Evolutionary conservation across 2,888 invertebrate genomes (phyloP), one percentile per base, ranked within the genome.

Genomic region (Penaeus monodon): DNA sequence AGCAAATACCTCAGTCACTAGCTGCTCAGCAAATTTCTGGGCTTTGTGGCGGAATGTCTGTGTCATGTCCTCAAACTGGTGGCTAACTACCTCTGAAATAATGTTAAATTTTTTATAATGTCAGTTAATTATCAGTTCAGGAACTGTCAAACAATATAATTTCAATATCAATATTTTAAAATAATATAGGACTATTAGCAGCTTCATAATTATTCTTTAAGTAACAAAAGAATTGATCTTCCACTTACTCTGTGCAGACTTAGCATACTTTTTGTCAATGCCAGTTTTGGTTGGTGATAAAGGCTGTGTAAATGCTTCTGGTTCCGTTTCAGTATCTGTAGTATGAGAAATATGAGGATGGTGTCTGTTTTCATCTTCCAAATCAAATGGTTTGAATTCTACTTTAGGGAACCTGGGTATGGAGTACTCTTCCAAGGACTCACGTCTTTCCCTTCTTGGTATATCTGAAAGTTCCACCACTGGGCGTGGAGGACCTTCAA

Each of bases 41-140:
- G 95, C 94, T 91, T 95, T 95, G 77, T 94, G 93, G 91, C 95
- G 95, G 92, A 95, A 95, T 88, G 94, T 94, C 88, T 94, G 94
- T 49, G 94, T 94, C 95, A 95, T 94, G 89, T 94, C 94, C 91
- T 93, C 94, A 93, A 95, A 95, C 91, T 94, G 94, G 91, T 94
- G 94, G n/a, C 94, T 93, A 74, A 94, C 94, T 86, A 94, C 93
- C 92, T 94, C 94, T 92, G 93, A 20, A 90, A 91, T 77, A 88
- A 84, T 44, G 27, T 27, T 33, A 29, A 0, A 81, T 17, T 2
- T 3, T 2, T 57, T 20, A 12, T 17, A 57, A 57, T 20, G 17
- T 57, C 57, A 57, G 57, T 17, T 57, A 57, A 57, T 57, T 57
- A 57, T 17, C 14, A 57, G 14, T 57, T 57, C 57, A 57, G 57